Evolutionary conservation across 1,140 invertebrate genomes (phyloP).

Genomic region (Leptonema lineaticorne): DNA sequence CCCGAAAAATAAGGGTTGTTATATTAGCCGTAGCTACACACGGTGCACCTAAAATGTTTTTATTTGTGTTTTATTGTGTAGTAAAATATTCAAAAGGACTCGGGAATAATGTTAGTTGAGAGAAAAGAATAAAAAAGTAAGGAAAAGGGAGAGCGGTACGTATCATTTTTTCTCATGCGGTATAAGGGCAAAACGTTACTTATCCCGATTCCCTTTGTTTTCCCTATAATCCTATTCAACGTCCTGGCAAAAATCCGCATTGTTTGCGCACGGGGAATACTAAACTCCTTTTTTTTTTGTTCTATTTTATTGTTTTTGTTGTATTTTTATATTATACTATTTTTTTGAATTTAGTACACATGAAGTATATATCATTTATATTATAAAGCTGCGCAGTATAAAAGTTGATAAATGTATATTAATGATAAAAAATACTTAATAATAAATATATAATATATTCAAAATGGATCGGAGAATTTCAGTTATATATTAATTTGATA

Average conservation of each 20-base stretch:
- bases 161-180: not conserved
- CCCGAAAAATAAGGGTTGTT: not conserved
- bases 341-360: no score
- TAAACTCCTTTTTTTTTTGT: no score
- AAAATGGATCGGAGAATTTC: no score
- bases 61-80: not conserved
- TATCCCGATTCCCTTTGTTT: not conserved
- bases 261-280: not conserved
- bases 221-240: not conserved
- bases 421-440: not conserved
- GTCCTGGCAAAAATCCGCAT: not conserved
- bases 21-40: not conserved
- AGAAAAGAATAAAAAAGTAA: no score
- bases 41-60: not conserved
- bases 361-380: no score
- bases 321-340: no score
- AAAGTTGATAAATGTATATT: no score
- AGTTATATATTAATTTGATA: no score
- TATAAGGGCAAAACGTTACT: not conserved
- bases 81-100: constrained; percentile 2
- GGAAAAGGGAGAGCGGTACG: no score
- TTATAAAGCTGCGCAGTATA: no score
- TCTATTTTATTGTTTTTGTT: no score
- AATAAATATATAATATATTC: no score
- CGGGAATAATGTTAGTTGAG: not conserved